Percentiles rank a stretch among this genome's conserved stretches.
phyloP scores from a whole-genome alignment of 2,888 invertebrate species.

The Torymus texanus region DNA sequence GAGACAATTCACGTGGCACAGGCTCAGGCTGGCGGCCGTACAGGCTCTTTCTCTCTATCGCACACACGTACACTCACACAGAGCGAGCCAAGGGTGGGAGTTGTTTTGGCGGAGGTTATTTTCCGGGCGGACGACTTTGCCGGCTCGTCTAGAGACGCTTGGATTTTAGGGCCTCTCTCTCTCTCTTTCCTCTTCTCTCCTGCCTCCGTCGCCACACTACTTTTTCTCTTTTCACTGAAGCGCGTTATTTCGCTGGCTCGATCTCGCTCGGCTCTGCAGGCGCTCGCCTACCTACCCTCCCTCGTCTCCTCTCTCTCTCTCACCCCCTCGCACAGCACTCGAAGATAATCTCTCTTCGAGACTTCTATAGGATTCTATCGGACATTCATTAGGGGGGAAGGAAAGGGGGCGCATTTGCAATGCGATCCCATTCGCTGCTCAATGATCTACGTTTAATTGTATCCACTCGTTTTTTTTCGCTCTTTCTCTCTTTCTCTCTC shows the following conservation, averaged over 20 bases:
- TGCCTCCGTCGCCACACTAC: conserved; percentile 27
- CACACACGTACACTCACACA: conserved; percentile 29
- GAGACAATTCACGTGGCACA: conserved; percentile 12
- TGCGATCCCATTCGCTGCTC: conserved; percentile 51
- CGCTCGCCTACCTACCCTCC: neutral
- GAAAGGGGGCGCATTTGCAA: conserved; percentile 43
- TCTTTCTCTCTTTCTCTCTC: neutral
- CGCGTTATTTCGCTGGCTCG: conserved; percentile 48
- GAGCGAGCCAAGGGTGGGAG: conserved; percentile 57
- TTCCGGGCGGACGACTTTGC: conserved; percentile 70
- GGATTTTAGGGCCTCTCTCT: conserved; percentile 56
- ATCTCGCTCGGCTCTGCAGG: neutral
- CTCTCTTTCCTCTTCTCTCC: conserved; percentile 54
- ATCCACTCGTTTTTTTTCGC: conserved; percentile 24
- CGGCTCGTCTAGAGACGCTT: conserved; percentile 57
- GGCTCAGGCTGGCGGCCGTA: neutral
- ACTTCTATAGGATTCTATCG: conserved; percentile 51
- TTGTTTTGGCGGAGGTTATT: conserved; percentile 72
- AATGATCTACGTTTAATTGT: conserved; percentile 54
- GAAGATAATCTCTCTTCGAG: conserved; percentile 53
- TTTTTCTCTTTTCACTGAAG: conserved; percentile 53
- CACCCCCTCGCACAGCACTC: conserved; percentile 17
- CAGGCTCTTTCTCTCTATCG: no score
- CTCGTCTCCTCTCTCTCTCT: neutral
- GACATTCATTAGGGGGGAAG: conserved; percentile 54